phyloP scores from a whole-genome alignment of 2,113 vertebrate species.

The Chaenocephalus aceratus region DNA sequence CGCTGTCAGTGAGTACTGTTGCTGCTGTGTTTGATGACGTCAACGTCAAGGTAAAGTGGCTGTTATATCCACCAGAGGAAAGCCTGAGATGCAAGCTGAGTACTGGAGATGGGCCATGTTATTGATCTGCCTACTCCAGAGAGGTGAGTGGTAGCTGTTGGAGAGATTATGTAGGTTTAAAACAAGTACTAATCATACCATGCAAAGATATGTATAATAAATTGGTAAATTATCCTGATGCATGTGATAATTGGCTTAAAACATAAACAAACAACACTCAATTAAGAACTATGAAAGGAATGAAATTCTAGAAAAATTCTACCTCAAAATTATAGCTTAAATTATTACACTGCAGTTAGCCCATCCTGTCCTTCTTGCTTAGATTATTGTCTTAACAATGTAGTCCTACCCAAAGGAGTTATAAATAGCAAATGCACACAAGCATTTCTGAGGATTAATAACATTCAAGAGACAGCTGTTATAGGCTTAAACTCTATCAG shows the following conservation, averaged over 20 bases:
- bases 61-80: slow-evolving; percentile 82
- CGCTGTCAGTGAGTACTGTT: slow-evolving; percentile 69
- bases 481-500: too few relatives aligned
- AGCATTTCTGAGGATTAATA: too few relatives aligned
- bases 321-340: not conserved
- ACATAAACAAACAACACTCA: too few relatives aligned
- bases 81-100: slow-evolving; percentile 87
- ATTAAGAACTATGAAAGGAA: too few relatives aligned
- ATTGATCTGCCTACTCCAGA: slow-evolving; percentile 83
- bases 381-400: too few relatives aligned
- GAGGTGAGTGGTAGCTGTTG: slow-evolving; percentile 71
- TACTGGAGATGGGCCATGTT: slow-evolving; percentile 87
- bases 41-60: slow-evolving; percentile 85
- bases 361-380: too few relatives aligned
- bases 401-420: too few relatives aligned
- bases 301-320: not conserved
- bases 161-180: not conserved
- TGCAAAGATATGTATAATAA: not conserved
- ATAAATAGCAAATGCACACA: too few relatives aligned
- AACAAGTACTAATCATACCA: not conserved
- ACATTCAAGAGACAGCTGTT: too few relatives aligned
- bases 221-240: not conserved
- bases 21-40: slow-evolving; percentile 84
- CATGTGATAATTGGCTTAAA: not conserved
- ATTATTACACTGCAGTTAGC: not conserved